Evolutionary conservation across 2,888 invertebrate genomes (phyloP).

Genomic region (Hemistola chrysoprasaria): DNA sequence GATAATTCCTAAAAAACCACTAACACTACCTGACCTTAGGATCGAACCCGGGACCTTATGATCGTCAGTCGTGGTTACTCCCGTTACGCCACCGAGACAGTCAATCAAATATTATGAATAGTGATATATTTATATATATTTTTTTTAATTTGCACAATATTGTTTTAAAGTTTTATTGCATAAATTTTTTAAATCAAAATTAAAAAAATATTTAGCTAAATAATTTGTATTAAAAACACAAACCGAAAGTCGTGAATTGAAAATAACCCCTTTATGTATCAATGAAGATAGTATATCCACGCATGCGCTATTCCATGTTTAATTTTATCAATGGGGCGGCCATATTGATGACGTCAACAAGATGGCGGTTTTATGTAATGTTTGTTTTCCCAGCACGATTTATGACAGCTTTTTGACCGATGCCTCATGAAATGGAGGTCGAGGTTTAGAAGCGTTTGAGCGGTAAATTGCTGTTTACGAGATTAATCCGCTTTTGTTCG

Average conservation of each 20-base stretch:
- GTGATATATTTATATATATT: no score
- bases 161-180: no score
- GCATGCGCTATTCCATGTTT: conserved; percentile 47
- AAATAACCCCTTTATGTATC: conserved; percentile 54
- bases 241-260: conserved; percentile 34
- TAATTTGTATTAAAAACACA: neutral
- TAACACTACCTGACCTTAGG: no score
- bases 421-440: conserved; percentile 17
- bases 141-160: no score
- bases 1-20: no score
- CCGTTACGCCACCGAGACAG: no score
- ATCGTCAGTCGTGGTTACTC: no score
- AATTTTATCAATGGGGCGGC: conserved; percentile 70
- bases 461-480: conserved; percentile 19
- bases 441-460: conserved; percentile 15
- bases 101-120: no score
- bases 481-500: conserved; percentile 15
- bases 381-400: conserved; percentile 63
- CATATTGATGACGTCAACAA: conserved; percentile 74
- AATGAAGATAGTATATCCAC: conserved; percentile 62
- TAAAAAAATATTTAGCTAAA: no score
- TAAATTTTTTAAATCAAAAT: no score
- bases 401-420: conserved; percentile 41
- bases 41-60: no score
- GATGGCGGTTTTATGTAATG: conserved; percentile 56